Base-by-base conservation (phyloP, 2,888 invertebrate species). In the Nomada ruficornis region DNA sequence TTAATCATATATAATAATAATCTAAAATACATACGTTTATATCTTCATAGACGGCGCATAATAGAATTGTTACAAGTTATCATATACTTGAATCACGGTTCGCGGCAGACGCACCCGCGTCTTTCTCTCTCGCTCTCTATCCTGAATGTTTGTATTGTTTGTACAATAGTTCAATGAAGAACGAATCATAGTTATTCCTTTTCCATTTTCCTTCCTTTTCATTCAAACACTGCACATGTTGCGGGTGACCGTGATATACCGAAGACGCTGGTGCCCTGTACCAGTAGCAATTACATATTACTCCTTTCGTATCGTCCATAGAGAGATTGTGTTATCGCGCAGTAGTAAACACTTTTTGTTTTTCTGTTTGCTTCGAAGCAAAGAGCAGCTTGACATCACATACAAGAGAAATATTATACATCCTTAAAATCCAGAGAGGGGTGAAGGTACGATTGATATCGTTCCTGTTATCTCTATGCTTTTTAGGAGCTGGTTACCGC, bases 1-100 rank as follows among this genome's bases (percentile, higher is more conserved):
- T 93, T 90, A 91, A 90, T 91, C 91, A 89, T 91, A 92, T 89
- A 88, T 86, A 87, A 91, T 93, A 93, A 91, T 93, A 93, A 91
- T 91, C 93, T 93, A 92, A 93, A 93, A 93, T 93, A 93, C 92
- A 89, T 91, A 93, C 91, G 91, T 92, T 92, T 92, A 92, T 92
- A 93, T 91, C 90, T 92, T 91, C 92, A 91, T 92, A 93, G 92
- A 93, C 90, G 91, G 89, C 89, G 89, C 87, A 89, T 89, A 88
- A 88, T 90, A 90, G 90, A 91, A 91, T 90, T 84, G 87, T 90
- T 89, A 88, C 90, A 92, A 89, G 89, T 86, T 89, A 86, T 69
- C 75, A 67, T 72, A 82, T 78, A 72, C 75, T 78, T 78, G 71
- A 77, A 80, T 83, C 79, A 80, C 71, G 83, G 72, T 77, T 82